A percentile compares a stretch with the other conserved stretches of the same genome.
Conservation (phyloP, 2,888 invertebrate species). For the Netelia inedita region DNA sequence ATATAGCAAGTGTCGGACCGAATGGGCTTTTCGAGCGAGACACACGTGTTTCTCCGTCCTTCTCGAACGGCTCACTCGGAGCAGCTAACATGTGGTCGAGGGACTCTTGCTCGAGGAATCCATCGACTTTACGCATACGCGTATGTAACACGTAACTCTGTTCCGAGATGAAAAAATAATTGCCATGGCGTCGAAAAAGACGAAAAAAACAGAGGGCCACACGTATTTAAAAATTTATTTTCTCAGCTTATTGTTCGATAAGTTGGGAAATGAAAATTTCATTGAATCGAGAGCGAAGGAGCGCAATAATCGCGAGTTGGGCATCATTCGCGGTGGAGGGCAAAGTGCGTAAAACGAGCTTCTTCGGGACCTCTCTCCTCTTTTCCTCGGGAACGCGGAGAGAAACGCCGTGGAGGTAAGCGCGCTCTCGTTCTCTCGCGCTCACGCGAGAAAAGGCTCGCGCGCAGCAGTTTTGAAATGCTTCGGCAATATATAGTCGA, state of each 20-base stretch:
- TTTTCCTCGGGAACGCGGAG: conserved; percentile 32
- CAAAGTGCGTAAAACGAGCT: conserved; percentile 69
- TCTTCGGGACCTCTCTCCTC: conserved; percentile 32
- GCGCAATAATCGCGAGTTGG: too few relatives aligned
- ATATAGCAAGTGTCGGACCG: conserved; percentile 82
- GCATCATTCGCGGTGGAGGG: conserved; percentile 38
- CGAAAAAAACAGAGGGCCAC: background rate
- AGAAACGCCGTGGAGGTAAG: conserved; percentile 37
- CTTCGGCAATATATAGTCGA: conserved; percentile 79
- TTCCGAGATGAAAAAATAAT: background rate
- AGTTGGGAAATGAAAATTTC: too few relatives aligned
- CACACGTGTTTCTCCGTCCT: conserved; percentile 78
- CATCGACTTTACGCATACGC: conserved; percentile 9
- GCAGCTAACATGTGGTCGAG: conserved; percentile 65
- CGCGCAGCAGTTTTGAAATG: conserved; percentile 69
- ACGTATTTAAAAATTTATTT: background rate
- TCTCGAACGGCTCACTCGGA: conserved; percentile 31
- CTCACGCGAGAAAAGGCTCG: conserved; percentile 31
- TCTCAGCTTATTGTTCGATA: background rate
- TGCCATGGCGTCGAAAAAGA: background rate
- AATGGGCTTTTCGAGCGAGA: conserved; percentile 73
- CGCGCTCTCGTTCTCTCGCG: conserved; percentile 19
- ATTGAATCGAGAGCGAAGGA: too few relatives aligned
- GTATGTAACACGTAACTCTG: background rate
- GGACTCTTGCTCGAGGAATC: conserved; percentile 45